Evolutionary conservation across 2,888 invertebrate species (phyloP).

Genomic region (Mantis religiosa): DNA sequence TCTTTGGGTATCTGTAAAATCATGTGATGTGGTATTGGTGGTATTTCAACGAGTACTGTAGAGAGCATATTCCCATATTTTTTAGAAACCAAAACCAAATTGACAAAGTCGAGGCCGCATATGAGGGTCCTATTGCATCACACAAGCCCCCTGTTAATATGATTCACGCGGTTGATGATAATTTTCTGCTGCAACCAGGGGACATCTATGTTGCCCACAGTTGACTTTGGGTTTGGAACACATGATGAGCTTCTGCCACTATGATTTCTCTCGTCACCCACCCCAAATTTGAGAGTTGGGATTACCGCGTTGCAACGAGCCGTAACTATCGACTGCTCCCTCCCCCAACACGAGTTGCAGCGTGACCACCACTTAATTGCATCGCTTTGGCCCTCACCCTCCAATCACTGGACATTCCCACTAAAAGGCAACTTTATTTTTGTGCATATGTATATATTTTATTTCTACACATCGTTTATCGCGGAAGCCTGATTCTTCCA

Average conservation of each 20-base stretch:
- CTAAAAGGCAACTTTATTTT: background rate
- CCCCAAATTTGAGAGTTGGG: background rate
- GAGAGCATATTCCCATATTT: too few species aligned
- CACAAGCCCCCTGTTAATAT: background rate
- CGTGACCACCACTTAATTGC: background rate
- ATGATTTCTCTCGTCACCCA: background rate
- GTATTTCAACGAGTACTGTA: too few species aligned
- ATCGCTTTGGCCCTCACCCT: background rate
- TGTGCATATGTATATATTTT: background rate
- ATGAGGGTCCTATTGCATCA: too few species aligned
- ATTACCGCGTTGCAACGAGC: background rate
- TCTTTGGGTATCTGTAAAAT: too few species aligned
- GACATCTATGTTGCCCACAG: background rate
- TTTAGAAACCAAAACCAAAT: too few species aligned
- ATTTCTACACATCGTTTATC: too few species aligned
- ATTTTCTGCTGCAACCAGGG: background rate
- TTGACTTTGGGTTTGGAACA: background rate
- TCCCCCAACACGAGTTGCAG: background rate
- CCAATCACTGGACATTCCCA: background rate
- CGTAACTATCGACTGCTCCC: background rate
- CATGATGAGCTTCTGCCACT: background rate
- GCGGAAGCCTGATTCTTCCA: too few species aligned
- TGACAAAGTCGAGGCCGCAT: too few species aligned
- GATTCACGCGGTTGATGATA: background rate
- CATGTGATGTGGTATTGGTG: too few species aligned